Base-by-base conservation (phyloP, 30 jellyfish, hydroid and myxozoan genomes). In the Aurelia coerulea region DNA sequence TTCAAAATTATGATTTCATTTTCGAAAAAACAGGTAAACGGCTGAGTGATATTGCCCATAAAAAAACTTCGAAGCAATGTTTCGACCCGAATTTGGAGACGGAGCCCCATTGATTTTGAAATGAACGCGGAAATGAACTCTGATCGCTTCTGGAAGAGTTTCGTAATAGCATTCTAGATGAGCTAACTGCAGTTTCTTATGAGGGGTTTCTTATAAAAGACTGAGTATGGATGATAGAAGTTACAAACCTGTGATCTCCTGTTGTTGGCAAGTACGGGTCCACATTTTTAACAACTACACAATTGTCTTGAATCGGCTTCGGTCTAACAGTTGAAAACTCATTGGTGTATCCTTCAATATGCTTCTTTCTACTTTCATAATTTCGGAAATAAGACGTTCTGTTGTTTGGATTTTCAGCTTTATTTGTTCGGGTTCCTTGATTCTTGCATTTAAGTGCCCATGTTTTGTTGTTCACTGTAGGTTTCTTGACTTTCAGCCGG, bases 241-340 rank as follows among this genome's bases (percentile, higher is more conserved):
- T 7, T 46, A 46, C 76, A 53, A 59, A 83, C 92, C 79, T 60
- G 3, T 69, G 76, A 42, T 83, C 85, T 15, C 80, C 80, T 52
- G 60, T 83, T 10, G 56, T 58, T 23, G 79, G 92, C 85, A 83
- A 11, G 69, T 83, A 83, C 6, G 92, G 92, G 32, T 83, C 92
- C 6, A 83, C n/a, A 34, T 79, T 71, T 19, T 59, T 65, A 31
- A 31, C 66, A 60, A 17, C 35, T 37, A 60, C 35, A 56, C 64
- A 23, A 18, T 83, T 74, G 13, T 46, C 15, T 46, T 46, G 13
- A 13, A 46, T 46, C 56, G 56, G 56, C 56, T 46, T 46, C 12
- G 56, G 56, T 6, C 51, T 63, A 18, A 70, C 72, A 63, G 92
- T 52, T 29, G 92, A 83, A 29, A 83, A 83, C 46, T 71, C 58